phyloP scores from a whole-genome alignment of 2,888 invertebrate species.

The Lithosia quadra region DNA sequence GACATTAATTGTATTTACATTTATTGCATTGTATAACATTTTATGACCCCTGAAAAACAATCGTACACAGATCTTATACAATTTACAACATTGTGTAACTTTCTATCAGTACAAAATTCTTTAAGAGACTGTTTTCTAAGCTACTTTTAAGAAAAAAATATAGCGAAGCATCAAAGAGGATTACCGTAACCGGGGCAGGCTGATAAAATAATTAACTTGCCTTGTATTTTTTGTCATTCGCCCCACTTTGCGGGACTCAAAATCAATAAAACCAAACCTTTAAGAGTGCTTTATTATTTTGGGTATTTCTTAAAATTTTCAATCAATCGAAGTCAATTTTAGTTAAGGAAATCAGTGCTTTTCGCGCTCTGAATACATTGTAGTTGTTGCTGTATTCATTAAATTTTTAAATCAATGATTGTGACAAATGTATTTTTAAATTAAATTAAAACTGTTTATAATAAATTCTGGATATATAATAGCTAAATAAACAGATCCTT shows the following conservation, averaged over 20 bases:
- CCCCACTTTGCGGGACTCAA: not conserved
- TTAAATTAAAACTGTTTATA: no score
- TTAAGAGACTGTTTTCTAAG: not conserved
- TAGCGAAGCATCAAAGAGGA: constrained; percentile 2
- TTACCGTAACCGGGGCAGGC: constrained; percentile 11
- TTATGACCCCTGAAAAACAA: not conserved
- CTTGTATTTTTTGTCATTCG: constrained; percentile 15
- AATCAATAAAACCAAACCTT: constrained; percentile 6
- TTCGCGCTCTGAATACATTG: not conserved
- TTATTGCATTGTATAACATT: no score
- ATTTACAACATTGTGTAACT: not conserved
- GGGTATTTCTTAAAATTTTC: not conserved
- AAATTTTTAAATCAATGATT: no score
- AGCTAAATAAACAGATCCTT: no score
- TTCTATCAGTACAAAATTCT: not conserved
- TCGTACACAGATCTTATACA: not conserved
- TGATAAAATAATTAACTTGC: constrained; percentile 17
- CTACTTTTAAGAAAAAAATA: constrained; percentile 5
- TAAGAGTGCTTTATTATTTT: constrained; percentile 1
- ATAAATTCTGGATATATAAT: no score
- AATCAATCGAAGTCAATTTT: no score
- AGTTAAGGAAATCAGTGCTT: not conserved
- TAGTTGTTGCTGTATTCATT: no score
- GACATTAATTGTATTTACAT: no score
- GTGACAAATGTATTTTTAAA: no score